Percentiles rank a stretch among this genome's conserved stretches.
phyloP scores from a whole-genome alignment of 2,888 invertebrate genomes.

The Athripsodes cinereus region DNA sequence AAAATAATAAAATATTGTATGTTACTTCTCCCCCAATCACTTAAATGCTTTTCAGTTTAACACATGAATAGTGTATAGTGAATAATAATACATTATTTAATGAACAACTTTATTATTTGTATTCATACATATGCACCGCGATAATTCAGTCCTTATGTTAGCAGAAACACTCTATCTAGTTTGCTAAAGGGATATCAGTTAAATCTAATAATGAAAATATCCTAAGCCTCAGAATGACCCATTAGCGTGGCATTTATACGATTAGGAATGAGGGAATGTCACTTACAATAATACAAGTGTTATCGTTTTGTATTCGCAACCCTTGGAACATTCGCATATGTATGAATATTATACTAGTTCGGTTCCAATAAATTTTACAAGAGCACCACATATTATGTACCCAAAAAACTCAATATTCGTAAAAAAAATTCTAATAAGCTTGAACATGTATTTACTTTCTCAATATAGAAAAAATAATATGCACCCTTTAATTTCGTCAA shows the following conservation, averaged over 20 bases:
- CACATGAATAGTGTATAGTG: neutral
- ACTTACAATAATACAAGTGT: conserved; percentile 44
- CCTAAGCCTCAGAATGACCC: conserved; percentile 53
- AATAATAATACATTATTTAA: too few species aligned
- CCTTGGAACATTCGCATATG: conserved; percentile 22
- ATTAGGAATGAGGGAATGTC: conserved; percentile 58
- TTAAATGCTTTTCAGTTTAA: neutral
- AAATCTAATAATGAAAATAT: conserved; percentile 35
- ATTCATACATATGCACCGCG: too few species aligned
- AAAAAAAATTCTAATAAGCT: too few species aligned
- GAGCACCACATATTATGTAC: too few species aligned
- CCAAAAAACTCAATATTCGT: too few species aligned
- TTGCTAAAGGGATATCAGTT: neutral
- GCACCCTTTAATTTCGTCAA: too few species aligned
- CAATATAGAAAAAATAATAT: too few species aligned
- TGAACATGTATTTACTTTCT: too few species aligned
- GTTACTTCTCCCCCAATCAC: neutral
- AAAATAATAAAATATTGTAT: neutral
- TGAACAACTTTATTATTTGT: too few species aligned
- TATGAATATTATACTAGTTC: too few species aligned
- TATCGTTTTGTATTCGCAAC: conserved; percentile 42
- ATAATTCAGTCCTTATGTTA: too few species aligned
- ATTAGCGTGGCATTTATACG: conserved; percentile 57
- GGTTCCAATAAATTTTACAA: too few species aligned
- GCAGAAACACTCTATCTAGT: neutral